phyloP scores from a whole-genome alignment of 2,888 invertebrate species.

The Papilio elwesi region DNA sequence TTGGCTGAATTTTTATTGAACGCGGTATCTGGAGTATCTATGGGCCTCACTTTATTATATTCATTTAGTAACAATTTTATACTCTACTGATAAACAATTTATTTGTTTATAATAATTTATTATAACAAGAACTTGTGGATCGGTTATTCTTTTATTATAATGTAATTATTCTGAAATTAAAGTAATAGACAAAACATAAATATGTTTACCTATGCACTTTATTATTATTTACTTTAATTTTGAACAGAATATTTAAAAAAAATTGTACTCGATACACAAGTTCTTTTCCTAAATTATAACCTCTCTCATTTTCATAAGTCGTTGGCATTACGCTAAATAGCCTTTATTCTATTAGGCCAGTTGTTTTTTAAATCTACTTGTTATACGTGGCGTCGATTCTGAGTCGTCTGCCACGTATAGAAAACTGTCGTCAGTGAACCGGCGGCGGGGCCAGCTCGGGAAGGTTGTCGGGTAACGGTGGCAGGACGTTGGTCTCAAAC shows the following conservation, averaged over 20 bases:
- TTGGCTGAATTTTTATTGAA: too few relatives aligned
- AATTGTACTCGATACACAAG: background rate
- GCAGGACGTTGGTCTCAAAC: constrained; percentile 91
- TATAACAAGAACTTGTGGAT: background rate
- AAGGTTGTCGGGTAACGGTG: constrained; percentile 86
- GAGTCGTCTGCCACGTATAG: constrained; percentile 74
- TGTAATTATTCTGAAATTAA: background rate
- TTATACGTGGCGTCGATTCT: constrained; percentile 71
- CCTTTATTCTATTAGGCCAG: constrained; percentile 5
- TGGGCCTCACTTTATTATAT: background rate
- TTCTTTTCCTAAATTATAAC: constrained; percentile 12
- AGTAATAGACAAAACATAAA: background rate
- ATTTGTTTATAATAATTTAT: background rate
- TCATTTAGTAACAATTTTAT: constrained; percentile 2
- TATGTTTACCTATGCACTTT: too few relatives aligned
- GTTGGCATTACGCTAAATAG: constrained; percentile 31
- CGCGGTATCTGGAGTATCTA: background rate
- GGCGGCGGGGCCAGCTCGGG: constrained; percentile 70
- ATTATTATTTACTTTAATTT: too few relatives aligned
- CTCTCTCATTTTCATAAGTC: constrained; percentile 36
- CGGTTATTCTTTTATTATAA: background rate
- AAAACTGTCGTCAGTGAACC: constrained; percentile 73
- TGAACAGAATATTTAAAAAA: too few relatives aligned
- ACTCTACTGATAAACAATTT: constrained; percentile 6
- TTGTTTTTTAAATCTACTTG: constrained; percentile 43